Evolutionary conservation across 37 sponge, comb jelly and placozoan genomes (phyloP).

Genomic region (Beroe ovata): DNA sequence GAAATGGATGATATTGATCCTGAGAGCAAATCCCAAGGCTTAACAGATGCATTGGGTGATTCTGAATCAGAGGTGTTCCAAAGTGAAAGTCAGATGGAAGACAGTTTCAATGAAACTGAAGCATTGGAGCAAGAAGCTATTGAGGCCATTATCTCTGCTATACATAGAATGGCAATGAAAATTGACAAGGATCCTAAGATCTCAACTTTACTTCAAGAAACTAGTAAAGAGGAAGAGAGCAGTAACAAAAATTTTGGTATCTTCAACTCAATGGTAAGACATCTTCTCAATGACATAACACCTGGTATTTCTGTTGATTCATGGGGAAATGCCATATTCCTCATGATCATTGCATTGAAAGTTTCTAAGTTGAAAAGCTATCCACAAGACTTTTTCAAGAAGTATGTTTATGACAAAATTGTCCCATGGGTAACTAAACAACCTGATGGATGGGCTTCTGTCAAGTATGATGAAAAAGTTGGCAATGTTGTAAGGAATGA

Average conservation of each 20-base stretch:
- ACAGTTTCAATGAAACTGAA: neutral
- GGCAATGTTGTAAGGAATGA: slow-evolving; percentile 8
- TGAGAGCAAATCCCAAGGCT: no score
- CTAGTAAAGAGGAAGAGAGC: neutral
- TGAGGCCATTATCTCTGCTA: neutral
- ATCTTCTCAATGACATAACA: neutral
- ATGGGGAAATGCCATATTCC: slow-evolving; percentile 9
- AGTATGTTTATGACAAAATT: slow-evolving; percentile 21
- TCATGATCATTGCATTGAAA: slow-evolving; percentile 2
- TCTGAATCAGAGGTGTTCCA: no score
- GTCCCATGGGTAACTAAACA: slow-evolving; percentile 27
- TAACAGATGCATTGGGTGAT: no score
- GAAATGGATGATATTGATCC: neutral
- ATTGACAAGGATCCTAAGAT: slow-evolving; percentile 33
- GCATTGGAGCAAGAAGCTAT: slow-evolving; percentile 1
- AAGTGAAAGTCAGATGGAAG: no score
- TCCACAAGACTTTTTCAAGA: neutral
- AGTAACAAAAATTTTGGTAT: neutral
- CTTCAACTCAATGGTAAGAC: neutral
- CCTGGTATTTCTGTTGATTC: slow-evolving; percentile 28
- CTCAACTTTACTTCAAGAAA: neutral
- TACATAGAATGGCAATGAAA: slow-evolving; percentile 6
- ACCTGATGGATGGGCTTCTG: neutral
- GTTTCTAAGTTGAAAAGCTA: neutral
- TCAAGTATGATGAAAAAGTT: slow-evolving; percentile 4